Percentiles rank a stretch among this genome's conserved stretches.
Conservation (phyloP, 2,113 vertebrate genomes). For the Leucoraja erinaceus region DNA sequence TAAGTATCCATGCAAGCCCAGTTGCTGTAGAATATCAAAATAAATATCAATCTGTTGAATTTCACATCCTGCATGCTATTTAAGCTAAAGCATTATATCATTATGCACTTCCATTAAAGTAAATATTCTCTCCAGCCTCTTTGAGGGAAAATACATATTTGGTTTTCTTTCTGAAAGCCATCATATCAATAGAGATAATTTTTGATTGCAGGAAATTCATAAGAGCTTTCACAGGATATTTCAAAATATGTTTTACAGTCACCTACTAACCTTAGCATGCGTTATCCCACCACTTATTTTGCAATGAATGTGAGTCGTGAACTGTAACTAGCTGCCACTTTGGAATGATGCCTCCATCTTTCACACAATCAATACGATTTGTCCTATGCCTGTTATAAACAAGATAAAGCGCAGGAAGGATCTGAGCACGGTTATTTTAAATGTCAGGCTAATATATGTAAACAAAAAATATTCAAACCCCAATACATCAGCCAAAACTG, state of each 20-base stretch:
- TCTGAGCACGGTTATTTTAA: slow-evolving; percentile 11
- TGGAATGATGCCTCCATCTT: not conserved
- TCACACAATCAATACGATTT: not conserved
- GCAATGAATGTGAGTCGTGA: not conserved
- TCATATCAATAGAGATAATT: not conserved
- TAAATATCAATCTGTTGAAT: not conserved
- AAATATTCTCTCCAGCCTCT: not conserved
- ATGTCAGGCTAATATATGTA: not conserved
- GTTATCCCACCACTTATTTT: not conserved
- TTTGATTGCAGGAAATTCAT: not conserved
- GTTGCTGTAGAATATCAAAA: not conserved
- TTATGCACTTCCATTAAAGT: not conserved
- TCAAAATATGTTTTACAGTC: slow-evolving; percentile 11
- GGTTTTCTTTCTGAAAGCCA: not conserved
- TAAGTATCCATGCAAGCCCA: not conserved
- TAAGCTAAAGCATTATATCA: not conserved
- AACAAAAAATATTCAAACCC: slow-evolving; percentile 15
- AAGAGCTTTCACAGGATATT: slow-evolving; percentile 2
- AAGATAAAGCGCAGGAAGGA: not conserved
- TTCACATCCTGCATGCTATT: no score
- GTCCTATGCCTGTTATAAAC: not conserved
- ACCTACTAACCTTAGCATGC: not conserved
- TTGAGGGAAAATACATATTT: not conserved
- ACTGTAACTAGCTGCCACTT: not conserved
- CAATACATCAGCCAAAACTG: not conserved